phyloP scores from a whole-genome alignment of 2,797 vertebrate species.

The Manis pentadactyla region DNA sequence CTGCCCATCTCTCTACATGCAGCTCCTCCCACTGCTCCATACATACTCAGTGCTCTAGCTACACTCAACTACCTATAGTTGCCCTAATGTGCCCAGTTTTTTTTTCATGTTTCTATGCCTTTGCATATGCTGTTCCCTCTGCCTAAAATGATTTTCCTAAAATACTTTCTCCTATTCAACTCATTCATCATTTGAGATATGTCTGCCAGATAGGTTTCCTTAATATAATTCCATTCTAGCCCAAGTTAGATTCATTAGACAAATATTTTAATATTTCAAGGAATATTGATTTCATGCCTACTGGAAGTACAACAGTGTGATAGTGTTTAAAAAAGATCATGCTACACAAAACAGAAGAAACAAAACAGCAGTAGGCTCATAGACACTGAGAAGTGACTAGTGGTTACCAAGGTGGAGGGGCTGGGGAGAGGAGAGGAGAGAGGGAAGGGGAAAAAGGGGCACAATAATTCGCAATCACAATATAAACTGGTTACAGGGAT shows the following conservation, averaged over 20 bases:
- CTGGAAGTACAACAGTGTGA: background rate
- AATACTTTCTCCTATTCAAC: background rate
- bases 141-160: background rate
- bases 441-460: too few species aligned
- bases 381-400: too few species aligned
- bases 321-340: background rate
- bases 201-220: background rate
- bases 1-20: background rate
- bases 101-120: background rate
- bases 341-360: background rate
- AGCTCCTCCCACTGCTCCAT: background rate
- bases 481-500: too few species aligned
- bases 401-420: too few species aligned
- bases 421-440: too few species aligned
- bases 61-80: background rate
- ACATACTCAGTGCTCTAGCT: background rate
- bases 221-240: background rate
- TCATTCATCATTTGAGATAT: slow-evolving; percentile 4
- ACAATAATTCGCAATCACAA: too few species aligned
- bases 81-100: background rate
- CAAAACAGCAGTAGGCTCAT: too few species aligned
- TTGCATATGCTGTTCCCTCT: background rate
- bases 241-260: slow-evolving; percentile 32
- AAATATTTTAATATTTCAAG: slow-evolving; percentile 33
- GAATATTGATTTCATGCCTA: background rate